Evolutionary conservation across 2,888 invertebrate species (phyloP).

Genomic region (Tubulanus polymorphus): DNA sequence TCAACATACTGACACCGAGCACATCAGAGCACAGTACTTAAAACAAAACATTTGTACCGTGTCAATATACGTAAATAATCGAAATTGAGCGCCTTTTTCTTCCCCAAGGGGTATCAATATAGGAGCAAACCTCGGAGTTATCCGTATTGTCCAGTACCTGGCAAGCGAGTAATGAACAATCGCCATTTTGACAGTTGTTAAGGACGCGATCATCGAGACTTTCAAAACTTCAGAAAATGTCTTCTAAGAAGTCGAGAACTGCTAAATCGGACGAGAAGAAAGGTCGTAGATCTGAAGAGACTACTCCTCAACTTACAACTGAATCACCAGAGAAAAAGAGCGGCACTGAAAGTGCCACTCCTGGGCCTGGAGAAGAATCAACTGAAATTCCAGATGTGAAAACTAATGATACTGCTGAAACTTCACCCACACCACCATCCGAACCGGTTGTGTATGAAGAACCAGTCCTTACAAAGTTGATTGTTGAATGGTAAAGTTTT

Average conservation of each 20-base stretch:
- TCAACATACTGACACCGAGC: too few relatives aligned
- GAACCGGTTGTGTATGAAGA: constrained; percentile 47
- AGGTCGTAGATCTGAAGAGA: constrained; percentile 37
- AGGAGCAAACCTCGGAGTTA: too few relatives aligned
- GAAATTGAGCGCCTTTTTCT: too few relatives aligned
- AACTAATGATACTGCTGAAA: constrained; percentile 15
- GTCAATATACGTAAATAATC: too few relatives aligned
- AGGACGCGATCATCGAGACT: neutral
- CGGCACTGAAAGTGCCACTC: constrained; percentile 23
- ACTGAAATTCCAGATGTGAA: neutral
- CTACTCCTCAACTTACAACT: constrained; percentile 21
- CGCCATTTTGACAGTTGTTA: too few relatives aligned
- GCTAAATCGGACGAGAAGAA: constrained; percentile 29
- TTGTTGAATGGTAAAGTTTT: constrained; percentile 37
- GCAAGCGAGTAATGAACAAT: too few relatives aligned
- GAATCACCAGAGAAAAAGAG: constrained; percentile 30
- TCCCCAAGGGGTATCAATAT: too few relatives aligned
- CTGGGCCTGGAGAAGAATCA: constrained; percentile 10
- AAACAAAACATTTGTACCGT: too few relatives aligned
- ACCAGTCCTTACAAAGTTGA: constrained; percentile 44
- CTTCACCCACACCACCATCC: constrained; percentile 31
- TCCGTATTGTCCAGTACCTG: too few relatives aligned
- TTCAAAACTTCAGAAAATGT: constrained; percentile 24
- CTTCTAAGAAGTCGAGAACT: constrained; percentile 35
- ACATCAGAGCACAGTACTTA: too few relatives aligned